These are phyloP conservation scores for Podocnemis expansa DNA, from an alignment of 2,113 vertebrate genomes.

Conservation along the genomic window DNA sequence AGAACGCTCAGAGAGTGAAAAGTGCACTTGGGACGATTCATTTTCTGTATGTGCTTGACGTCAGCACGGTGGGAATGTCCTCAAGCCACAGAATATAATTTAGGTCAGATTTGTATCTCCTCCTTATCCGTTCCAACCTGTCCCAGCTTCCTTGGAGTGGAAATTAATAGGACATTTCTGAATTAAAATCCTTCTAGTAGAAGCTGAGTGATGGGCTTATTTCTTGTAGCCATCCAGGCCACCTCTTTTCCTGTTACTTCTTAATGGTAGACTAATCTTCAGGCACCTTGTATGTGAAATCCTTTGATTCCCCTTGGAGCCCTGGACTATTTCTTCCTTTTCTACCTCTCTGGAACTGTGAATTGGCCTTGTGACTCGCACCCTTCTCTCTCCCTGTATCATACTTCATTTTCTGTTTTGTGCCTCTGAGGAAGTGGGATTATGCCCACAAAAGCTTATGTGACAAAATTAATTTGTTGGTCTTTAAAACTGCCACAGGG, in stretches of 20 bases:
- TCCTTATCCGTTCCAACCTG: not conserved
- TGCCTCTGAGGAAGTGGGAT: no score
- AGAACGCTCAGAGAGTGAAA: not conserved
- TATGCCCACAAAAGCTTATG: no score
- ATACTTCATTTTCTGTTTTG: no score
- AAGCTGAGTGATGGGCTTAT: not conserved
- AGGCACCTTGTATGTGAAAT: not conserved
- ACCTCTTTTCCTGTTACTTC: not conserved
- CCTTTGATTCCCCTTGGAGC: not conserved
- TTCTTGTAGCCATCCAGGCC: not conserved
- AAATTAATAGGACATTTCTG: not conserved
- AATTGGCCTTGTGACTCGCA: no score
- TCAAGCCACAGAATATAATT: accelerated
- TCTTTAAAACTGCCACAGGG: no score
- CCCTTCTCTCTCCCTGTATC: no score
- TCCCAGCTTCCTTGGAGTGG: not conserved
- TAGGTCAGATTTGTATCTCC: not conserved
- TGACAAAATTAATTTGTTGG: no score
- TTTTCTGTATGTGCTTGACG: not conserved
- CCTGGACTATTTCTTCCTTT: not conserved
- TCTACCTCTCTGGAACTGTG: not conserved
- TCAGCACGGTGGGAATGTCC: not conserved
- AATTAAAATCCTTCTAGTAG: not conserved
- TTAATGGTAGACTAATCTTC: not conserved
- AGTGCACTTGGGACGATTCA: not conserved